These are phyloP conservation scores for Mantis religiosa DNA, from an alignment of 2,888 invertebrate species.

Conservation along the genomic window DNA sequence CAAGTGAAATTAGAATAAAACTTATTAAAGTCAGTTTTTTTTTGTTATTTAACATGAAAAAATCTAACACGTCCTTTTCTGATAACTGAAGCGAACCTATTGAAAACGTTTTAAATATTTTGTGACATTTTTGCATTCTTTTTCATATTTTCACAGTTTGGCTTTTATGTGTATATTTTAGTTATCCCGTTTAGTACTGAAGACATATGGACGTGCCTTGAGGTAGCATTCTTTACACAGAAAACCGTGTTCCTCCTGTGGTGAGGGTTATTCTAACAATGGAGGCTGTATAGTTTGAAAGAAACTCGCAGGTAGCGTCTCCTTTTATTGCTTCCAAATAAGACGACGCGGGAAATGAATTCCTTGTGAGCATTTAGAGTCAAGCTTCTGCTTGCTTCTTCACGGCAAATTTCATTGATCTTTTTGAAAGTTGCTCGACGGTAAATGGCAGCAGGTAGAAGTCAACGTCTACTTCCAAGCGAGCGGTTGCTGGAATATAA, in stretches of 20 bases:
- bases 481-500: not conserved
- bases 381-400: not conserved
- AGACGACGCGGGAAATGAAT: not conserved
- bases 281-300: not conserved
- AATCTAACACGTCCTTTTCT: too few relatives aligned
- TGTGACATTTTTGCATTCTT: too few relatives aligned
- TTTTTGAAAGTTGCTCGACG: not conserved
- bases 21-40: too few relatives aligned
- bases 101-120: too few relatives aligned
- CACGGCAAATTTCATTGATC: constrained; percentile 2
- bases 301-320: not conserved
- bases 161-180: too few relatives aligned
- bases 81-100: too few relatives aligned
- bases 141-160: too few relatives aligned
- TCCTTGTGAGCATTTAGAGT: not conserved
- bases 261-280: not conserved
- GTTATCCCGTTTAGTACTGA: too few relatives aligned
- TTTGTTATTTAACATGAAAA: too few relatives aligned
- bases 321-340: not conserved
- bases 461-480: not conserved
- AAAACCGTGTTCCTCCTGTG: not conserved
- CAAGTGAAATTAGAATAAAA: too few relatives aligned
- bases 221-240: too few relatives aligned
- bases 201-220: too few relatives aligned
- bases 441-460: not conserved